Conservation (phyloP, 2,888 invertebrate species). For the Netelia virgata region DNA sequence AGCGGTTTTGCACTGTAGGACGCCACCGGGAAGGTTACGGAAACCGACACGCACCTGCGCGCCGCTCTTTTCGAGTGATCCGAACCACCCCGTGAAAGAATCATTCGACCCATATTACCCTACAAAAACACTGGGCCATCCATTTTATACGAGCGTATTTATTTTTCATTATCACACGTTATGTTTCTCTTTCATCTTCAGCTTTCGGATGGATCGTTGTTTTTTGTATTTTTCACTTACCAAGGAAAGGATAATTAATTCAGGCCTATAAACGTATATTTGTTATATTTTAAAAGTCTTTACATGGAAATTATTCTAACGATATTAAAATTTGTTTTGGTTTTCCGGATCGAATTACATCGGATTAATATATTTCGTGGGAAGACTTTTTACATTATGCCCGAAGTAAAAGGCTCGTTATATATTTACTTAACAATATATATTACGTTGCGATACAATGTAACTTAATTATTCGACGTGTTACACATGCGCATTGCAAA, state of each 20-base stretch:
- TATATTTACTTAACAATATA: not conserved
- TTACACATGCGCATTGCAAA: not conserved
- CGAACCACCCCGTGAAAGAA: too few species aligned
- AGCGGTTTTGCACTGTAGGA: constrained; percentile 20
- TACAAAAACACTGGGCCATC: too few species aligned
- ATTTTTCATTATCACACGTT: too few species aligned
- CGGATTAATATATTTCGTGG: constrained; percentile 42
- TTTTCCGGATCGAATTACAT: constrained; percentile 2
- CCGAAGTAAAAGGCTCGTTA: not conserved
- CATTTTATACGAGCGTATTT: too few species aligned
- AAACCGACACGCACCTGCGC: too few species aligned
- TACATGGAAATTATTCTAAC: constrained; percentile 38
- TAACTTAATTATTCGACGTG: not conserved
- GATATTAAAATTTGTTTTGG: constrained; percentile 22
- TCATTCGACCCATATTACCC: too few species aligned
- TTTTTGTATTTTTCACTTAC: not conserved
- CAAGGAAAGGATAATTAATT: not conserved
- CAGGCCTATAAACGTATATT: constrained; percentile 15
- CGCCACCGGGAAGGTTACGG: constrained; percentile 35
- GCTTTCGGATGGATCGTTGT: not conserved
- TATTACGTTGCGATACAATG: not conserved
- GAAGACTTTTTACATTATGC: constrained; percentile 60
- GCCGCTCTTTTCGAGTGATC: too few species aligned
- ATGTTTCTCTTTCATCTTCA: not conserved
- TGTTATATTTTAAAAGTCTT: constrained; percentile 49